Evolutionary conservation across 2,888 invertebrate genomes (phyloP), one percentile per base, ranked within the genome.

Genomic region (Fragum whitleyi): DNA sequence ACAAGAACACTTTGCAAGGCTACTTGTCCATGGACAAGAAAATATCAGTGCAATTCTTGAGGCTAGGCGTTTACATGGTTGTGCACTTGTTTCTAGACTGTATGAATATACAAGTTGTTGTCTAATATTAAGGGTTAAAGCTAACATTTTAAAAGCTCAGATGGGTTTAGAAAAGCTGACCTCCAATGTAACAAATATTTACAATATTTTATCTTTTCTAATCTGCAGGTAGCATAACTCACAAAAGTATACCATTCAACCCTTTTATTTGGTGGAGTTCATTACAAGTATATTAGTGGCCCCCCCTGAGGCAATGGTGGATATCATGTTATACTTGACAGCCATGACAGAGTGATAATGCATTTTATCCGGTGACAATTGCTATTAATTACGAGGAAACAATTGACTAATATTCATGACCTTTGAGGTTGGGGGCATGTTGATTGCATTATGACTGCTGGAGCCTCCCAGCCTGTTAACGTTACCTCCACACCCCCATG

Each of bases 401-500:
- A 19, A n/a, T 47, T 14, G 16, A 47, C 47, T 47, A 14, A 47
- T 9, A 9, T 47, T 3, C 47, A 9, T 47, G 47, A 14, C 47
- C 47, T 9, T 47, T 47, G 47, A 47, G 14, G 14, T 47, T 16
- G 14, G 14, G 47, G 5, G 47, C n/a, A n/a, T 14, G 47, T 47
- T 47, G n/a, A 42, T 23, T 65, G 23, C 21, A 65, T 14, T 23
- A 65, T 74, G 74, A 74, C 74, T 1, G 74, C 74, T 28, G 67
- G 74, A 6, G n/a, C 74, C 14, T 55, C 67, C 19, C 65, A 74
- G 23, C 74, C 53, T 32, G 29, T 65, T 5, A 26, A 21, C 14
- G 29, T 65, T 5, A 26, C 32, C 14, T 55, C 74, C 19, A 72
- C 65, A 2, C 74, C 76, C 32, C n/a, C 72, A 11, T 71, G 81